Base-by-base conservation (phyloP, 2,888 invertebrate genomes). In the Drosophila antonietae region DNA sequence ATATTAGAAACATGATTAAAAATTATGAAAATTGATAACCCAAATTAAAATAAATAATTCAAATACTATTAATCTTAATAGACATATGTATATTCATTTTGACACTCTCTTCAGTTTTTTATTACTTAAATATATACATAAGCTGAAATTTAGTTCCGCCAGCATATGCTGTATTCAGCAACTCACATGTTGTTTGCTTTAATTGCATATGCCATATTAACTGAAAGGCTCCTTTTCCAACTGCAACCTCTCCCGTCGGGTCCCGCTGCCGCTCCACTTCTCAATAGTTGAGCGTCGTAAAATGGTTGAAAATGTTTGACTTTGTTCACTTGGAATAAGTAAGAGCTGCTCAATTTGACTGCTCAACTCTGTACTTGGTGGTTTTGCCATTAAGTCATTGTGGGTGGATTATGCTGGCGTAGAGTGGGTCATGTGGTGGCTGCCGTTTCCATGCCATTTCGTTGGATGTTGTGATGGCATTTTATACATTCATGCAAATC, bases 381-480 rank as follows among this genome's bases (percentile, higher is more conserved):
- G 86, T 76, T 84, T 84, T 63, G 81, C 82, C 88, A 88, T 87
- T 87, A 86, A 88, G 87, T 83, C 58, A 75, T 88, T 86, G 82
- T 61, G 79, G 75, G 72, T 65, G 23, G 73, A 55, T 18, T 1
- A 12, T 52, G 52, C 8, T 8, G 37, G 9, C 8, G 37, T 37
- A 2, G 37, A 5, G 20, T 39, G 23, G 37, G 23, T 35, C 33
- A 37, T 52, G 76, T 39, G 65, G 68, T n/a, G 28, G 28, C 1
- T 51, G 31, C 15, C 31, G 35, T 15, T 46, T 35, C 10, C 41
- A 12, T 64, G 49, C 41, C 10, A 43, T 31, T 67, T 14, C 14
- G 65, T 43, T 63, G 61, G 28, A 67, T 65, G 61, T 70, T 76
- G 71, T 80, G 78, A 83, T 85, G 74, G 69, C 69, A 63, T 67